Evolutionary conservation across 2,888 invertebrate genomes (phyloP), one percentile per base, ranked within the genome.

Genomic region (Drosophila paranaensis): DNA sequence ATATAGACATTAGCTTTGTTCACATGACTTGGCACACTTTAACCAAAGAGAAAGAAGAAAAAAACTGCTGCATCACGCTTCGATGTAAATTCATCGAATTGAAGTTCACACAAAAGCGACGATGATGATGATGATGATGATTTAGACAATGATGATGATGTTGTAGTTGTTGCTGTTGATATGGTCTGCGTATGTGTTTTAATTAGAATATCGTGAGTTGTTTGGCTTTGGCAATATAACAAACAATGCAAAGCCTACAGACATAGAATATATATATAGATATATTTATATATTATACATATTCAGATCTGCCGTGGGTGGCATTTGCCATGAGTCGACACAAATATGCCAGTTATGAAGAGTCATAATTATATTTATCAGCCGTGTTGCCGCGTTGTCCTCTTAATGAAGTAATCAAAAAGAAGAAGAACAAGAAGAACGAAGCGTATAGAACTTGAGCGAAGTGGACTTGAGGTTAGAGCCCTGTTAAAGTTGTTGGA

Each of bases 131-230:
- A 68, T 65, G 33, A 76, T 65, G 60, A 48, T 39, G 48, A n/a
- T n/a, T n/a, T 50, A 51, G 50, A 56, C 30, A n/a, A 45, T 33
- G 51, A 62, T 67, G 39, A 66, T 62, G 54, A 53, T 46, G 69
- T 11, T 55, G 25, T 33, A 62, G 50, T 54, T 77, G 57, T 20
- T 56, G 58, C 16, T 71, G 57, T 27, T 56, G 62, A 58, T 53
- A 43, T 16, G 65, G 81, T 74, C 81, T 65, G 79, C 70, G 74
- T 86, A 71, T 86, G 73, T 78, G 87, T 86, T 86, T 86, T 86
- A 86, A 86, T 86, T 86, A 88, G 86, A 86, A 86, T 86, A 88
- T 86, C 88, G 84, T 88, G 82, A 71, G 84, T 81, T 83, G 78
- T 88, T 88, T 86, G 83, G 86, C 83, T 86, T 86, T 82, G 84